These are phyloP conservation scores for Cherax destructor DNA, from an alignment of 1,140 invertebrate species.

Conservation along the genomic window DNA sequence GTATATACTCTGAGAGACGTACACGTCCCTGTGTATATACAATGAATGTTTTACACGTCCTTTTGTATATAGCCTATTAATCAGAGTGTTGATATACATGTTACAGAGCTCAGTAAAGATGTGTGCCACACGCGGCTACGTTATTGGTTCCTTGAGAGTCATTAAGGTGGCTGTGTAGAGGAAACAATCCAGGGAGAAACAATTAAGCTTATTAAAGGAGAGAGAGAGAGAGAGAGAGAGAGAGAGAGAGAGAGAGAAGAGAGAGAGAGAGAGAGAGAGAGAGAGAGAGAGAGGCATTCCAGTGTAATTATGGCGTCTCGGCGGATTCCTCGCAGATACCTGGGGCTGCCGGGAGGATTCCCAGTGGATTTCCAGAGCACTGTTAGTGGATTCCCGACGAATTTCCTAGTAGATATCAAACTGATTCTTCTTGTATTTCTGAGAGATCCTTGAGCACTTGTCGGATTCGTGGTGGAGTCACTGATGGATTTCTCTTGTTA, in stretches of 20 bases:
- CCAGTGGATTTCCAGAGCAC: not conserved
- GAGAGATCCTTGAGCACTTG: too few species aligned
- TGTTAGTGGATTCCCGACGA: not conserved
- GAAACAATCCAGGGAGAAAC: not conserved
- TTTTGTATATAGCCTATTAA: too few species aligned
- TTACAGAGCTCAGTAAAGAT: too few species aligned
- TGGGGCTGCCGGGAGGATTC: not conserved
- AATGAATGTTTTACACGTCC: too few species aligned
- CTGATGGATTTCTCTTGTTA: not conserved
- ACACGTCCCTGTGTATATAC: too few species aligned
- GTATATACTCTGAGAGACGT: too few species aligned
- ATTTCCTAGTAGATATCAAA: not conserved
- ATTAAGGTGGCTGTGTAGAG: too few species aligned
- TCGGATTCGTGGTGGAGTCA: too few species aligned
- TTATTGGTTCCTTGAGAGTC: too few species aligned
- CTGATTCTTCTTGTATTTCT: too few species aligned
- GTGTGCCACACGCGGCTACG: too few species aligned
- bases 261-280: not conserved
- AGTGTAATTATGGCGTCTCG: not conserved
- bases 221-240: not conserved
- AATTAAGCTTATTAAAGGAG: constrained; percentile 1
- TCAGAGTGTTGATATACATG: too few species aligned
- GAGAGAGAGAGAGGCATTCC: not conserved
- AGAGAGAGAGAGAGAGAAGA: not conserved
- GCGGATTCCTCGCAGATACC: not conserved